These are phyloP conservation scores for Ischnura elegans DNA, from an alignment of 2,888 invertebrate genomes.

Conservation along the genomic window DNA sequence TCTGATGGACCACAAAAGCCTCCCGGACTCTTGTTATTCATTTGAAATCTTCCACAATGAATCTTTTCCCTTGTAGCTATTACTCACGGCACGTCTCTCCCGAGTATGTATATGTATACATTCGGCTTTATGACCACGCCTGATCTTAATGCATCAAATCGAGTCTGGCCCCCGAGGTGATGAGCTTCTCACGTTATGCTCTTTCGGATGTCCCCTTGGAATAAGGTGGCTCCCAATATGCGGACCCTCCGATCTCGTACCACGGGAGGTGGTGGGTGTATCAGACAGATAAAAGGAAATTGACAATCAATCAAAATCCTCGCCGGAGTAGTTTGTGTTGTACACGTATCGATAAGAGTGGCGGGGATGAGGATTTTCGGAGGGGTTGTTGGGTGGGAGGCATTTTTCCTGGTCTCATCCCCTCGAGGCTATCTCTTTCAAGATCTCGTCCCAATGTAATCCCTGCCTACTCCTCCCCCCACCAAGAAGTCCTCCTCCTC, in stretches of 20 bases:
- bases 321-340: constrained; percentile 64
- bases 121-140: neutral
- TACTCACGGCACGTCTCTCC: neutral
- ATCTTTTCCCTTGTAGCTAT: constrained; percentile 14
- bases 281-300: constrained; percentile 56
- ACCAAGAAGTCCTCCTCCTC: neutral
- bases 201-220: neutral
- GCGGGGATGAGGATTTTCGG: neutral
- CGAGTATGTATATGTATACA: neutral
- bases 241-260: neutral
- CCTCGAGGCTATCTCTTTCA: constrained; percentile 30
- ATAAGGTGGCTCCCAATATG: neutral
- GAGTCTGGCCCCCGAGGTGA: neutral
- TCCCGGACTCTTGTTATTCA: neutral
- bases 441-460: constrained; percentile 52
- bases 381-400: neutral
- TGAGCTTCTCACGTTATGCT: constrained; percentile 3
- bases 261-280: neutral
- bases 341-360: constrained; percentile 52
- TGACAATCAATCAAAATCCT: constrained; percentile 62
- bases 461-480: neutral
- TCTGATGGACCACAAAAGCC: neutral
- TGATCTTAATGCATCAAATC: neutral
- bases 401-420: constrained; percentile 57
- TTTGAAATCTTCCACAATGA: neutral